A percentile compares a stretch with the other conserved stretches of the same genome.
phyloP scores from a whole-genome alignment of 2,888 invertebrate species.

The Zhengitettix transpicula region DNA sequence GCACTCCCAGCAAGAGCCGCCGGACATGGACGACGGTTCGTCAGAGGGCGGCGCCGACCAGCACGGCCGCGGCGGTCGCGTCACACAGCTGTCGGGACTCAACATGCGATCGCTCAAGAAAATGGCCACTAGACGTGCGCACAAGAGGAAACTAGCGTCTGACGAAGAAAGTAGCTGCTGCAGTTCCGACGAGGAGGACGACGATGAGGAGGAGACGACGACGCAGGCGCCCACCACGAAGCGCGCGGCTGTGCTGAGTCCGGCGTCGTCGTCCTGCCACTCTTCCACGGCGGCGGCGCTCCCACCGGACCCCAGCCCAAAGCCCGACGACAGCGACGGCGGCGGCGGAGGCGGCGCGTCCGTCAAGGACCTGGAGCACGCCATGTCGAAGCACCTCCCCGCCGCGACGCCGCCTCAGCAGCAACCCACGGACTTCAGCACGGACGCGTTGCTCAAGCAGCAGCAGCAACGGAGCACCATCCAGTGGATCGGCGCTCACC shows the following conservation, averaged over 20 bases:
- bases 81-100: conserved; percentile 12
- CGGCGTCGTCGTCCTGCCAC: conserved; percentile 38
- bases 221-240: conserved; percentile 11
- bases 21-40: conserved; percentile 29
- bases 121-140: conserved; percentile 25
- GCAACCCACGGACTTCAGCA: conserved; percentile 73
- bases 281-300: conserved; percentile 25
- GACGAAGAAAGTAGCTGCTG: conserved; percentile 28
- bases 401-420: conserved; percentile 36
- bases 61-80: no score
- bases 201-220: conserved; percentile 24
- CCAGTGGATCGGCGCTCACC: conserved; percentile 85
- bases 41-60: conserved; percentile 34
- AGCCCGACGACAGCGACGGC: conserved; percentile 21
- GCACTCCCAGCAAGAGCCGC: conserved; percentile 17
- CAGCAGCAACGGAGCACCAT: conserved; percentile 67
- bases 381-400: conserved; percentile 89
- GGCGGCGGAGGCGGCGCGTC: conserved; percentile 31
- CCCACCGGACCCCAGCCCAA: conserved; percentile 23
- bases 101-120: conserved; percentile 10
- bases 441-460: conserved; percentile 67
- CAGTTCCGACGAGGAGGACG: conserved; percentile 33
- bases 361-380: conserved; percentile 85
- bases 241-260: conserved; percentile 25
- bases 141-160: conserved; percentile 38